phyloP scores from a whole-genome alignment of 2,797 vertebrate genomes.

The Acanthurus leucopareius region DNA sequence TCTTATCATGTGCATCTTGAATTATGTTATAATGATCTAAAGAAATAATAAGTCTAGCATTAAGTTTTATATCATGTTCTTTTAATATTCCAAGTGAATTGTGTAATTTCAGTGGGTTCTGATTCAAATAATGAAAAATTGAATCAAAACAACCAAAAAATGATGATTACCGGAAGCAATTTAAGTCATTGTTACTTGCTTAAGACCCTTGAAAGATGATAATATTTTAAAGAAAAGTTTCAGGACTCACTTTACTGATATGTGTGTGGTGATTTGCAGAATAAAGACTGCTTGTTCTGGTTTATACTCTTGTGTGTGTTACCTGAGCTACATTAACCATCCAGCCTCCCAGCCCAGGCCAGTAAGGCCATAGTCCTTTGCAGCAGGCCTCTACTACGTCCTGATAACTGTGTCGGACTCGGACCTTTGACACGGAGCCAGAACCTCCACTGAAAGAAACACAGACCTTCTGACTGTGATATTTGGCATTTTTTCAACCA shows the following conservation, averaged over 20 bases:
- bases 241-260: too few species aligned
- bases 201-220: too few species aligned
- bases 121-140: too few species aligned
- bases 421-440: constrained; percentile 64
- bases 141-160: too few species aligned
- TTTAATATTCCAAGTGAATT: neutral
- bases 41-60: neutral
- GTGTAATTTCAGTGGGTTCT: too few species aligned
- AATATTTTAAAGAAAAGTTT: too few species aligned
- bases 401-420: constrained; percentile 86
- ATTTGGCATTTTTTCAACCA: neutral
- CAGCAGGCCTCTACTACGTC: constrained; percentile 86
- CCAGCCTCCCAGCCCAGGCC: constrained; percentile 79
- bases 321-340: constrained; percentile 83
- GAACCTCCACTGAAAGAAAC: constrained; percentile 55
- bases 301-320: constrained; percentile 19
- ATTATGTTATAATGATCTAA: neutral
- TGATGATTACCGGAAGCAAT: too few species aligned
- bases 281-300: neutral
- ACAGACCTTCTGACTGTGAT: neutral
- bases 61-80: neutral
- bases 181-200: too few species aligned
- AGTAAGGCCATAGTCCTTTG: constrained; percentile 78
- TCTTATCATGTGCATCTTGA: neutral
- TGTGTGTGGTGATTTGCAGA: too few species aligned